These are phyloP conservation scores for Eublepharis macularius DNA, from an alignment of 2,113 vertebrate species.

Conservation along the genomic window DNA sequence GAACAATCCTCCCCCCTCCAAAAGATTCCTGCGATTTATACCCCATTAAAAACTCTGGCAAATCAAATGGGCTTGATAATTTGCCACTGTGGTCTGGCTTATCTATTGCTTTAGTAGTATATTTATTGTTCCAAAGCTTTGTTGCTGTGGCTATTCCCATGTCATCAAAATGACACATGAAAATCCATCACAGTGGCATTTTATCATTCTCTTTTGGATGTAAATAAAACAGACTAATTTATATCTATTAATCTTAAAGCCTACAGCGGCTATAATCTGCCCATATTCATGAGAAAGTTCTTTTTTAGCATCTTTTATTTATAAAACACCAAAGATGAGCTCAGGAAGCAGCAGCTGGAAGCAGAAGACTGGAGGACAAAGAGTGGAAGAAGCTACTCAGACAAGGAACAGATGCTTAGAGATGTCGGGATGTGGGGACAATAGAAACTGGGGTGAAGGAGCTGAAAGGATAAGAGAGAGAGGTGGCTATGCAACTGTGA, in stretches of 20 bases:
- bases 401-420: background rate
- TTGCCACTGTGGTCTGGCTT: background rate
- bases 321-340: constrained; percentile 9
- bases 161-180: background rate
- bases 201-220: constrained; percentile 42
- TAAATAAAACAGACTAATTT: constrained; percentile 67
- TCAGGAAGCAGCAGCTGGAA: background rate
- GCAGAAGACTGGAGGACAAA: background rate
- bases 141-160: too few relatives aligned
- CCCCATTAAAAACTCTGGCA: too few relatives aligned
- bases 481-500: background rate
- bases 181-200: constrained; percentile 56
- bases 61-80: background rate
- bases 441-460: background rate
- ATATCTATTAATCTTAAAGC: constrained; percentile 62
- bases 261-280: background rate
- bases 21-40: too few relatives aligned
- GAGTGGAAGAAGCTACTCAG: background rate
- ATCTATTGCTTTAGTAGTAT: background rate
- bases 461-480: background rate
- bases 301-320: constrained; percentile 44
- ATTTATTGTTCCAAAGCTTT: background rate
- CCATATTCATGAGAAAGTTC: background rate
- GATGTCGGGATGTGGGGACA: background rate
- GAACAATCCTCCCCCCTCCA: too few relatives aligned